phyloP scores from a whole-genome alignment of 1,140 invertebrate genomes.

The Neodiprion pinetum region DNA sequence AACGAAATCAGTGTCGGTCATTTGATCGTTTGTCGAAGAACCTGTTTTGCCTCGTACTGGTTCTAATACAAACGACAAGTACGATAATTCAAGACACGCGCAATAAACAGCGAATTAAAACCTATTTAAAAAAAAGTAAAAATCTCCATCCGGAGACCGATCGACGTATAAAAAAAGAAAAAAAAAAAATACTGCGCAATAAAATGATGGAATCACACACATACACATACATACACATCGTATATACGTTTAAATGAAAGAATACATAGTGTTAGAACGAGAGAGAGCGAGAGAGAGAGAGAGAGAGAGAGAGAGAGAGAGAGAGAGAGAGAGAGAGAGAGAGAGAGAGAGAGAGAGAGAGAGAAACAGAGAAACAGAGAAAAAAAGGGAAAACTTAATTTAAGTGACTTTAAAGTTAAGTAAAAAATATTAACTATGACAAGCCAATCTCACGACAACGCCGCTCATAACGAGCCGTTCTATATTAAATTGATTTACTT shows the following conservation, averaged over 20 bases:
- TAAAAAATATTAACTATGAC: conserved; percentile 8
- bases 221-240: neutral
- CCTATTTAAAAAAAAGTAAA: neutral
- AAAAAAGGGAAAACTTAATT: conserved; percentile 18
- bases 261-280: conserved; percentile 9
- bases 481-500: conserved; percentile 8
- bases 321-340: conserved; percentile 25
- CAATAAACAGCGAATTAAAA: conserved; percentile 5
- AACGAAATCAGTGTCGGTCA: conserved; percentile 1
- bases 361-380: neutral
- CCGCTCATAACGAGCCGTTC: neutral
- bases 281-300: conserved; percentile 24
- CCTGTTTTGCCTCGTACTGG: neutral
- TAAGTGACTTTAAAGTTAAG: conserved; percentile 12
- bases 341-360: conserved; percentile 22
- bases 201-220: conserved; percentile 2
- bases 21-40: conserved; percentile 4
- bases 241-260: neutral
- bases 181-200: neutral
- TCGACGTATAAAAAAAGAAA: neutral
- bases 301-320: conserved; percentile 26
- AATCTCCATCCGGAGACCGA: neutral
- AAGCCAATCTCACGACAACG: conserved; percentile 3
- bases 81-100: neutral
- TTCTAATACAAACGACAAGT: neutral